phyloP scores from a whole-genome alignment of 2,113 vertebrate species.

The Vidua chalybeata region DNA sequence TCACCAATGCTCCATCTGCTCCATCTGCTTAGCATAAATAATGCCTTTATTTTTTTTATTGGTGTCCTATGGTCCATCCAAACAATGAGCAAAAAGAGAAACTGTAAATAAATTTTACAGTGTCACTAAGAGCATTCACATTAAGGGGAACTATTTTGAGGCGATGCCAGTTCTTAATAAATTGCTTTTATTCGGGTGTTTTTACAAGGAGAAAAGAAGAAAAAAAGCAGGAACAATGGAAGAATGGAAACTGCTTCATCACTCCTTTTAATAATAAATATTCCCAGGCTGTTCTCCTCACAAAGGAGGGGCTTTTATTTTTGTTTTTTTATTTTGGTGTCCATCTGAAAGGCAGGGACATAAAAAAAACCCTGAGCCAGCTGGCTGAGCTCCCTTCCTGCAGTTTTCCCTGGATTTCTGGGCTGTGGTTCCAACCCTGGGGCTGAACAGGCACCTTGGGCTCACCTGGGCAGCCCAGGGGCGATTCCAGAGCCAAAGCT shows the following conservation, averaged over 20 bases:
- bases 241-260: conserved; percentile 37
- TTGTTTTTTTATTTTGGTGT: background rate
- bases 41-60: background rate
- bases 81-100: conserved; percentile 56
- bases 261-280: conserved; percentile 39
- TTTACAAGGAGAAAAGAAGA: conserved; percentile 9
- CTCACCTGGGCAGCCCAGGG: background rate
- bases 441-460: background rate
- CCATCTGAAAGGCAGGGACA: conserved; percentile 35
- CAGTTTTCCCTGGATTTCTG: background rate
- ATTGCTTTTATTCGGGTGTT: conserved; percentile 58
- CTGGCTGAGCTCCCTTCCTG: background rate
- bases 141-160: conserved; percentile 53
- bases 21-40: conserved; percentile 47
- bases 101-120: conserved; percentile 52
- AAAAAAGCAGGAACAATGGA: background rate
- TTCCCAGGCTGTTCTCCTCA: conserved; percentile 32
- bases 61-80: conserved; percentile 20
- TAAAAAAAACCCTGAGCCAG: conserved; percentile 24
- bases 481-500: background rate
- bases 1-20: background rate
- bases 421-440: background rate
- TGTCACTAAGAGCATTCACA: conserved; percentile 52
- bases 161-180: conserved; percentile 55
- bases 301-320: background rate